Base-by-base conservation (phyloP, 2,797 vertebrate genomes). In the Enoplosus armatus region DNA sequence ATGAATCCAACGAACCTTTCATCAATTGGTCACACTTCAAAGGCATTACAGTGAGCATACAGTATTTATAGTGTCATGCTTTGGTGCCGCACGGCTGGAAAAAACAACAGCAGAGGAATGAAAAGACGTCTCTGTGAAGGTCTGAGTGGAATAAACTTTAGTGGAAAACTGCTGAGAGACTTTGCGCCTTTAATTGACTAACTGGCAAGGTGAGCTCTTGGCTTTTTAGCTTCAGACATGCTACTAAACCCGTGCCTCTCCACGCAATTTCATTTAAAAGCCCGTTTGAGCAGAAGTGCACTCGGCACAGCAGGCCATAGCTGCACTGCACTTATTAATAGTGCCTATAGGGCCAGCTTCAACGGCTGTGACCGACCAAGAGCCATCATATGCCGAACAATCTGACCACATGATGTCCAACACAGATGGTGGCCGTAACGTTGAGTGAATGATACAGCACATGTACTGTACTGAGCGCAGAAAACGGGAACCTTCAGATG, bases 61-160 rank as follows among this genome's bases (percentile, higher is more conserved):
- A 66, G 66, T 78, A 75, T 87, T 88, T 86, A 83, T 71, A 76
- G 88, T 81, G 90, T 80, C 83, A 63, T 80, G 72, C 80, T 82
- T 85, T 89, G 88, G 86, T 87, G 85, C 60, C 24, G 83, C 74
- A 80, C 54, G 68, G 75, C 53, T 94, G 94, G 94, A 95, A 95
- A 95, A 95, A 94, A 75, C 89, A 94, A 93, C 92, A 94, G 79
- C 18, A 5, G 33, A 51, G 89, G 90, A 88, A 92, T 94, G 93
- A 95, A 94, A 93, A 93, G 93, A 85, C 79, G 79, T 84, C 93
- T 94, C 89, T 87, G 85, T 90, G 79, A 87, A 82, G 66, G 82
- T 70, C 79, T 87, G 84, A 69, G 78, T 86, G 82, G 88, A 89
- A 90, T 83, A 76, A 89, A 87, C 64, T 81, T 77, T 14, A 74